These are phyloP conservation scores for Melanotaenia maccullochi DNA, from an alignment of 2,797 vertebrate species.

Conservation along the genomic window DNA sequence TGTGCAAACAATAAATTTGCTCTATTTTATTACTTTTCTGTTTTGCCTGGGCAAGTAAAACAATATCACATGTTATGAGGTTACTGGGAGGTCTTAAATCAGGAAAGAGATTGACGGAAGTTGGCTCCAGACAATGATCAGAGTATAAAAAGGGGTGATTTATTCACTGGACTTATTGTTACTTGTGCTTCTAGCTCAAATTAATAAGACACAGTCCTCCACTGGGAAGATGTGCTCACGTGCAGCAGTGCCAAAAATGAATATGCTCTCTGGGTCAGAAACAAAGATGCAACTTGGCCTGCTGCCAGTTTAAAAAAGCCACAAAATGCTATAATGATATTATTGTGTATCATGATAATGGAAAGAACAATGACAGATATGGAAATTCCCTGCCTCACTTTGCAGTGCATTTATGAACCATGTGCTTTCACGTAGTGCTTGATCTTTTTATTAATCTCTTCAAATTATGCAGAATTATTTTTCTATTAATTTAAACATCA, in stretches of 20 bases:
- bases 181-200: no score
- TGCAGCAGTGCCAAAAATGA: background rate
- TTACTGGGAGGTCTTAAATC: background rate
- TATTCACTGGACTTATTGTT: background rate
- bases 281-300: background rate
- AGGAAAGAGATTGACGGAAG: background rate
- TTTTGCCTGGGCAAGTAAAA: no score
- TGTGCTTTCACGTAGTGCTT: background rate
- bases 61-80: background rate
- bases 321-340: background rate
- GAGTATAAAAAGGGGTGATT: background rate
- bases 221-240: background rate
- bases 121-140: background rate
- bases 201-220: no score
- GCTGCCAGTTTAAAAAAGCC: background rate
- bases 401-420: conserved; percentile 5
- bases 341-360: background rate
- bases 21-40: no score
- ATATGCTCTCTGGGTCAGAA: background rate
- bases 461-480: background rate
- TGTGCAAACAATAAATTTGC: no score
- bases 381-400: conserved; percentile 18
- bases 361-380: background rate
- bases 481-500: background rate
- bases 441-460: conserved; percentile 3